Evolutionary conservation across 2,888 invertebrate species (phyloP), one percentile per base, ranked within the genome.

Genomic region (Thymelicus lineola): DNA sequence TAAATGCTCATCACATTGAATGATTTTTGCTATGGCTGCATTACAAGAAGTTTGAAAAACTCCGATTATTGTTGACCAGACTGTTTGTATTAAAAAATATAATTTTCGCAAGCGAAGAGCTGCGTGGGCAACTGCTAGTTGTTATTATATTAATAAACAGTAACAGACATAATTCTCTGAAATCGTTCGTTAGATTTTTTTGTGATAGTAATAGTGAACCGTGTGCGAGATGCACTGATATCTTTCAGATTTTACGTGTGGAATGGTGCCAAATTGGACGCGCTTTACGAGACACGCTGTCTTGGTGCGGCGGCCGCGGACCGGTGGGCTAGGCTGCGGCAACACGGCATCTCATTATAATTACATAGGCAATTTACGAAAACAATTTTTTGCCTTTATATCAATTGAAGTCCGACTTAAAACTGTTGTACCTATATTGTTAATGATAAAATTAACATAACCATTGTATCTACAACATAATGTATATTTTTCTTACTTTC

Each of bases 271-370:
- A 86, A 86, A 77, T 76, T 71, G 67, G 72, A 79, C 76, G 76
- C 80, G 80, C 57, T 77, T 80, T 76, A 77, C 78, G 79, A 82
- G 86, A 83, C 86, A 83, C 72, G 79, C 80, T 77, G 86, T 88
- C 87, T 86, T 79, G 28, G 28, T 20, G 53, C 53, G 20, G 12
- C 53, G 53, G 10, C 42, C 10, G 10, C n/a, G 53, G 20, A 12
- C 3, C 14, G 15, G 35, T 35, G 61, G n/a, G 46, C 9, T 61
- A 35, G n/a, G 48, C 45, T 46, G 28, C 15, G 12, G 2, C 10
- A 42, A 42, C 42, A 42, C 17, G 10, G 17, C 12, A 20, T 17
- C 15, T 20, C 42, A 42, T 59, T 59, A 58, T 38, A 58, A 58
- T 38, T 15, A 38, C 53, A 53, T 12, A 53, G 20, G 12, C 20